Evolutionary conservation across 2,113 vertebrate species (phyloP).

Genomic region (Formicarius rufipectus): DNA sequence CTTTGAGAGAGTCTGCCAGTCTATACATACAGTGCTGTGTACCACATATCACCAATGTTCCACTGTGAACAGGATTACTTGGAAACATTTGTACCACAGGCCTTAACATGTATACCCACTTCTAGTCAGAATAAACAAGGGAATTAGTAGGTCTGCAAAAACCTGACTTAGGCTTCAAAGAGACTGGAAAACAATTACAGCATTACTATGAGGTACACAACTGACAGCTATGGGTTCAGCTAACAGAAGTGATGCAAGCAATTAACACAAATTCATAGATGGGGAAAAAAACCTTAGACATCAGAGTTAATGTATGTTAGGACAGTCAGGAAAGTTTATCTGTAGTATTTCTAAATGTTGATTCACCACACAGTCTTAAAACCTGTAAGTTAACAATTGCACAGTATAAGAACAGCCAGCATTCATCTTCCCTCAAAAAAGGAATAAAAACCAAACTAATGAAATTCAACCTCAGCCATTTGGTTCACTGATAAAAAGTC

Average conservation of each 20-base stretch:
- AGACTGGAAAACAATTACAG: background rate
- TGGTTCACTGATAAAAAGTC: background rate
- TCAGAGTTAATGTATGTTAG: background rate
- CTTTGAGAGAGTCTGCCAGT: background rate
- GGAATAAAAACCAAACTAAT: background rate
- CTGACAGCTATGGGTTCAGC: background rate
- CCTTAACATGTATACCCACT: background rate
- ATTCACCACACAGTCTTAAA: background rate
- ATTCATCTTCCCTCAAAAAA: background rate
- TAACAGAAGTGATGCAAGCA: background rate
- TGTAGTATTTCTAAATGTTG: background rate
- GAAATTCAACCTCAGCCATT: background rate
- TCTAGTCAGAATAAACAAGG: accelerated
- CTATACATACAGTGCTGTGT: background rate
- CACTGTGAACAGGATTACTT: background rate
- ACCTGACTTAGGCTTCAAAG: background rate
- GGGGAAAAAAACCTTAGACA: background rate
- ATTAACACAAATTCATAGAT: background rate
- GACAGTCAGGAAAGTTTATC: background rate
- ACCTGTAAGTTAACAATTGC: background rate
- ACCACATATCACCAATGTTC: background rate
- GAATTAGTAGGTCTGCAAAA: background rate
- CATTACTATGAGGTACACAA: background rate
- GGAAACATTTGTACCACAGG: background rate
- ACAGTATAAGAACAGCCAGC: background rate